Base-by-base conservation (phyloP, 2,797 vertebrate genomes). In the Liparis tanakae region DNA sequence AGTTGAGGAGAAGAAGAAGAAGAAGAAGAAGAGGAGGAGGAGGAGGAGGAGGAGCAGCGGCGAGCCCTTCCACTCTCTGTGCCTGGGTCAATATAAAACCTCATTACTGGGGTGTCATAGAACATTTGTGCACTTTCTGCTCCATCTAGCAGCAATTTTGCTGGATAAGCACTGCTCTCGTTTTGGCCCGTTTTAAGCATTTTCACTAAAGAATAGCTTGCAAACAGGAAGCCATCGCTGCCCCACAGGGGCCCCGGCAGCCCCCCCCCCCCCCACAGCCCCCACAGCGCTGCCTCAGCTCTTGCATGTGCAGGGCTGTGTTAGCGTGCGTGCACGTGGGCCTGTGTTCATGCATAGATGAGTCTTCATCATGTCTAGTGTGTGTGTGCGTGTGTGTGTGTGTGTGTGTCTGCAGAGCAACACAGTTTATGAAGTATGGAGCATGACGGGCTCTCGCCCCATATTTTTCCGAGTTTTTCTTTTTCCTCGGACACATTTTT, bases 91-190 rank as follows among this genome's bases (percentile, higher is more conserved):
- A 93, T 95, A 95, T 95, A 94, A 95, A 95, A 95, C 94, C 94
- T 95, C 94, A 95, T 95, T 95, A 95, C 92, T 91, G 91, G 90
- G 91, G 93, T 95, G 94, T 95, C 95, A 95, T 95, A 94, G 94
- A 93, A 94, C 93, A 95, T 95, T 94, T 95, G 95, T 95, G 94
- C 94, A 93, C 94, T 95, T 95, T 95, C 94, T 95, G 94, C 94
- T 95, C 94, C 94, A 94, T 95, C 94, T 95, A 95, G 94, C 94
- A 94, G 94, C 95, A 94, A 94, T 95, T 95, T 94, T 95, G 95
- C 93, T 93, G 93, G 93, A 95, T 95, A 95, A 95, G 95, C 94
- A 94, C 91, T 89, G 87, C 91, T 93, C 93, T 95, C 93, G 93
- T 95, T 95, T 30, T 94, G 93, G 90, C 89, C 88, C 91, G 82